These are phyloP conservation scores for Hylaeus anthracinus DNA, from an alignment of 1,140 invertebrate species.

Conservation along the genomic window DNA sequence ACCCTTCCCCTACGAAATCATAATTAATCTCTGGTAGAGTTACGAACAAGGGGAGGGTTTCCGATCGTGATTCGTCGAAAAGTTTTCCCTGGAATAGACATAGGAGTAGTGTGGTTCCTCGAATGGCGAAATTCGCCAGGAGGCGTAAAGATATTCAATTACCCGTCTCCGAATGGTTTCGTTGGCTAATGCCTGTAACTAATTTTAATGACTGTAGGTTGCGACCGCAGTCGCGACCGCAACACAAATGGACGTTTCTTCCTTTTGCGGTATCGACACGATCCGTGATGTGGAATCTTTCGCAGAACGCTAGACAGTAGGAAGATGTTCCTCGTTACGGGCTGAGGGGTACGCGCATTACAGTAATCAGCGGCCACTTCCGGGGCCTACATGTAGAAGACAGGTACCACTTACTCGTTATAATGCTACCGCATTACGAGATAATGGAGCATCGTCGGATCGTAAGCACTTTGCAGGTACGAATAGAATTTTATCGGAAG, in stretches of 20 bases:
- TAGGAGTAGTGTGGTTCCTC: constrained; percentile 7
- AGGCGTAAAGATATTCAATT: constrained; percentile 67
- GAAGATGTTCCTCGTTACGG: constrained; percentile 69
- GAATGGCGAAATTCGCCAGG: constrained; percentile 47
- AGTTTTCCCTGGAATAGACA: constrained; percentile 36
- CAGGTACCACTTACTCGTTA: constrained; percentile 74
- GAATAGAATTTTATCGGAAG: constrained; percentile 60
- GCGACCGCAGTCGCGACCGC: constrained; percentile 36
- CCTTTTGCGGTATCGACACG: constrained; percentile 35
- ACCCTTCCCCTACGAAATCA: constrained; percentile 53
- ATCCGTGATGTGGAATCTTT: constrained; percentile 52
- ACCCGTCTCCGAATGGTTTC: constrained; percentile 47
- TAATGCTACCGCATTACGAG: constrained; percentile 74
- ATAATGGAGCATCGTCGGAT: constrained; percentile 73
- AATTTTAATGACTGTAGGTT: constrained; percentile 53
- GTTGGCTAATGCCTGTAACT: constrained; percentile 41
- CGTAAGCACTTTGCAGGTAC: constrained; percentile 59
- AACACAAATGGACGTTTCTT: constrained; percentile 32
- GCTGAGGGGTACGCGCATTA: constrained; percentile 61
- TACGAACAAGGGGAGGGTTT: not conserved
- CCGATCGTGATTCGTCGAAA: constrained; percentile 58
- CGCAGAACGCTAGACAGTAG: constrained; percentile 67
- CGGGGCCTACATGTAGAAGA: constrained; percentile 64
- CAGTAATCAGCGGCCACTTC: constrained; percentile 71
- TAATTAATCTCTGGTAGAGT: constrained; percentile 58